phyloP scores from a whole-genome alignment of 2,113 vertebrate species.

The Laterallus jamaicensis region DNA sequence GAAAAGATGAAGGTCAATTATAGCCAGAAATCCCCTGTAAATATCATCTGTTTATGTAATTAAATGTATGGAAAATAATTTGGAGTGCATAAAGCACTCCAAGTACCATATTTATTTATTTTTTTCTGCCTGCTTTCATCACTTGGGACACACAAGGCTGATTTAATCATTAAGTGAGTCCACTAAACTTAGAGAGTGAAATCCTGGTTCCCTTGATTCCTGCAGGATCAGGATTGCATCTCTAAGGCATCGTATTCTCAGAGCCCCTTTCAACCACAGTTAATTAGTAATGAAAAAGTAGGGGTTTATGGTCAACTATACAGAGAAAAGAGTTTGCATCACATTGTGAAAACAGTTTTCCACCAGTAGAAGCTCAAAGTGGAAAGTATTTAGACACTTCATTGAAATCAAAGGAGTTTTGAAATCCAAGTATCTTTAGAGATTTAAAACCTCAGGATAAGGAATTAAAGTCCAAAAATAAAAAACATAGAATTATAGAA shows the following conservation, averaged over 20 bases:
- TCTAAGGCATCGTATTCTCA: not conserved
- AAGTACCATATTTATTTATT: not conserved
- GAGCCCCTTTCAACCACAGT: not conserved
- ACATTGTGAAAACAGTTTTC: not conserved
- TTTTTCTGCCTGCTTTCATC: not conserved
- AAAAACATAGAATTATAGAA: not conserved
- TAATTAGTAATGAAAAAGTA: not conserved
- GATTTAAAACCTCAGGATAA: not conserved
- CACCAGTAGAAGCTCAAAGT: not conserved
- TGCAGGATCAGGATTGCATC: constrained; percentile 2
- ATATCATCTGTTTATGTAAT: constrained; percentile 56
- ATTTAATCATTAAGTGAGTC: not conserved
- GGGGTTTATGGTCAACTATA: not conserved
- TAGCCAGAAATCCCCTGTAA: constrained; percentile 33
- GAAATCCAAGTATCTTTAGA: not conserved
- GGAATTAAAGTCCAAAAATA: not conserved
- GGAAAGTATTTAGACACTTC: not conserved
- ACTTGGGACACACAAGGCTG: not conserved
- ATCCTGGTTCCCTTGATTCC: not conserved
- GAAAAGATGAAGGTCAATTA: constrained; percentile 61
- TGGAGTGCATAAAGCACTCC: not conserved
- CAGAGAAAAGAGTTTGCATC: not conserved
- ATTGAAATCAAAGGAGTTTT: not conserved
- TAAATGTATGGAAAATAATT: constrained; percentile 58
- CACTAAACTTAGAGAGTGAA: not conserved